These are phyloP conservation scores for Ashinkailepas kermadecensis DNA, from an alignment of 2,888 invertebrate genomes.

Conservation along the genomic window DNA sequence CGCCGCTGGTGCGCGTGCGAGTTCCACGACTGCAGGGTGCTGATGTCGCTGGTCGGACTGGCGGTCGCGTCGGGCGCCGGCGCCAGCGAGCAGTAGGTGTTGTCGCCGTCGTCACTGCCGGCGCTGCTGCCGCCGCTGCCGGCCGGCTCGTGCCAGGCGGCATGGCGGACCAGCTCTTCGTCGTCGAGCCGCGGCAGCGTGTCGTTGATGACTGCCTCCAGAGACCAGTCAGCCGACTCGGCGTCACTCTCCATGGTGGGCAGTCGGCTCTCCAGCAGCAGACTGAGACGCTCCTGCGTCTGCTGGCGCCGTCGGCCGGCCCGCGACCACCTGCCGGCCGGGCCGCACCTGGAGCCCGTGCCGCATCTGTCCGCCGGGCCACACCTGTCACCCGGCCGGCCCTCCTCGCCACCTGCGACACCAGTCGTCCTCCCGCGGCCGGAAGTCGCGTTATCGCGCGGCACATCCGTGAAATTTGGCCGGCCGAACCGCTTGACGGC, in stretches of 20 bases:
- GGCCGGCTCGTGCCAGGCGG: too few relatives aligned
- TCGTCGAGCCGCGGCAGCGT: conserved; percentile 13
- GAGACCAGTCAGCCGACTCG: conserved; percentile 32
- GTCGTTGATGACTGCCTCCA: conserved; percentile 32
- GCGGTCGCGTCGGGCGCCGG: neutral
- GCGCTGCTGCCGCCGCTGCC: neutral
- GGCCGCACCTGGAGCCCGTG: too few relatives aligned
- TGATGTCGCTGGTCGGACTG: neutral
- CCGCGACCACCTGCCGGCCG: neutral
- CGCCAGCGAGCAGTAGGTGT: neutral
- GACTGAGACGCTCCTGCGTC: neutral
- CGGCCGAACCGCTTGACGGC: neutral
- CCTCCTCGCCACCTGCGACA: too few relatives aligned
- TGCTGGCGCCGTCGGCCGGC: neutral
- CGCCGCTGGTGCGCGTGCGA: neutral
- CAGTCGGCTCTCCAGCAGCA: neutral
- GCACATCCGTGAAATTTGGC: neutral
- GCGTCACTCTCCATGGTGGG: conserved; percentile 9
- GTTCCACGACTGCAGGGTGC: neutral
- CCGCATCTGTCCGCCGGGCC: too few relatives aligned
- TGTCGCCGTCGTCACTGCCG: neutral
- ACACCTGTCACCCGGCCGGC: too few relatives aligned
- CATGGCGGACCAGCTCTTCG: too few relatives aligned
- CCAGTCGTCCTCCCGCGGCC: neutral
- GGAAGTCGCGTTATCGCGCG: neutral